A percentile compares a stretch with the other conserved stretches of the same genome.
phyloP scores from a whole-genome alignment of 1,140 invertebrate species.

The Drosophila nikananu region DNA sequence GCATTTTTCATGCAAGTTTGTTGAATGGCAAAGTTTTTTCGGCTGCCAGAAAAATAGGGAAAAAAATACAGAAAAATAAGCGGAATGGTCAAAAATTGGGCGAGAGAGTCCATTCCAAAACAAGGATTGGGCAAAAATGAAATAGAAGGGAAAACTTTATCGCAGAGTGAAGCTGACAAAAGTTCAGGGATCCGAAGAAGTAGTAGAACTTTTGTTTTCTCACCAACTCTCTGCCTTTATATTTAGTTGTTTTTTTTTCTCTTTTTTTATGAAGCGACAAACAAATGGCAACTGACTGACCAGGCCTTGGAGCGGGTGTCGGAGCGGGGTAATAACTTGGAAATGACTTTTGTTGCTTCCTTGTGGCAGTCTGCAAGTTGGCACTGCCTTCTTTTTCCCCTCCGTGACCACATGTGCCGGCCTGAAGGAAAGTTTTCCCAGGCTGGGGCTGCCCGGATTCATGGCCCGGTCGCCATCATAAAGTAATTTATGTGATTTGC shows the following conservation, averaged over 20 bases:
- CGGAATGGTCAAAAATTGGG: constrained; percentile 50
- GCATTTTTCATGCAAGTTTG: constrained; percentile 64
- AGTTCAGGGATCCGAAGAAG: constrained; percentile 63
- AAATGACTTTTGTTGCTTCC: constrained; percentile 81
- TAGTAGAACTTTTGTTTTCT: constrained; percentile 79
- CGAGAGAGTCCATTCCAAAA: constrained; percentile 42
- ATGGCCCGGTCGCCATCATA: constrained; percentile 71
- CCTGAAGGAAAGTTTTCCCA: constrained; percentile 44
- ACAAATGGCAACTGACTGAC: constrained; percentile 65
- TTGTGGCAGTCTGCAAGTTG: constrained; percentile 58
- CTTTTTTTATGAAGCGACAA: constrained; percentile 65
- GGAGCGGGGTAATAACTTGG: constrained; percentile 72
- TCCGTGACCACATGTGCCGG: constrained; percentile 74
- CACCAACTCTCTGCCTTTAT: constrained; percentile 50
- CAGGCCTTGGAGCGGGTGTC: constrained; percentile 8
- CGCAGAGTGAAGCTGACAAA: constrained; percentile 64
- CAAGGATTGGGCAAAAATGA: constrained; percentile 31
- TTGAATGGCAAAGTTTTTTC: constrained; percentile 57
- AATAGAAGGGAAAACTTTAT: constrained; percentile 60
- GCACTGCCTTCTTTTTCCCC: constrained; percentile 45
- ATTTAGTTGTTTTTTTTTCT: constrained; percentile 51
- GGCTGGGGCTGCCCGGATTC: constrained; percentile 52
- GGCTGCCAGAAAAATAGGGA: constrained; percentile 18
- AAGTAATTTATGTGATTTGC: constrained; percentile 83
- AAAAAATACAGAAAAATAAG: constrained; percentile 37